Percentiles rank a stretch among this genome's conserved stretches.
These are phyloP conservation scores for Macrophya annulata DNA, from an alignment of 2,888 invertebrate genomes.

Conservation along the genomic window DNA sequence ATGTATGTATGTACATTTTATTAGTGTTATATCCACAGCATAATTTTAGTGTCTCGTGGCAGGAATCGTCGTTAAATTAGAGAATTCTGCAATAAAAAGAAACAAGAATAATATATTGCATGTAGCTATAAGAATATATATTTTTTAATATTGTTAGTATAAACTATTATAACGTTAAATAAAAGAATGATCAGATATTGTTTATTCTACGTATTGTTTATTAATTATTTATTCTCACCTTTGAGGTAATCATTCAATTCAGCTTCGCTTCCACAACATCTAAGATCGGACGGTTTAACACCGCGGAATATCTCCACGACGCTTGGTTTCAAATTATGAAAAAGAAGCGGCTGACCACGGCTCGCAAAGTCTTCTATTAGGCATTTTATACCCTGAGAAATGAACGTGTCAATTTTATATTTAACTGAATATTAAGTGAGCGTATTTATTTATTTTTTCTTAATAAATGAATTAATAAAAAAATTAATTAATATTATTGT, in stretches of 20 bases:
- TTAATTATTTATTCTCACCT: constrained; percentile 73
- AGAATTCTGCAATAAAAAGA: constrained; percentile 65
- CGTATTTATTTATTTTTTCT: not conserved
- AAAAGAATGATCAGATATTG: constrained; percentile 16
- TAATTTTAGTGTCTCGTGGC: constrained; percentile 64
- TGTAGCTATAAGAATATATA: constrained; percentile 52
- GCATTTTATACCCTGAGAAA: constrained; percentile 83
- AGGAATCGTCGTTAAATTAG: constrained; percentile 63
- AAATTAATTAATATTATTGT: not conserved
- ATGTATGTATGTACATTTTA: not conserved
- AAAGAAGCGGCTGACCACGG: constrained; percentile 82
- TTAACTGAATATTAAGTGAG: no score
- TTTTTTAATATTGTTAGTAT: constrained; percentile 50
- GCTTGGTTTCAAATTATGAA: constrained; percentile 83
- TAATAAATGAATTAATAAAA: constrained; percentile 1
- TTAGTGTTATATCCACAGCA: not conserved
- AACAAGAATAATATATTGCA: not conserved
- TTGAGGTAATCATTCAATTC: constrained; percentile 82
- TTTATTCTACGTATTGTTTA: not conserved
- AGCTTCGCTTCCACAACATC: constrained; percentile 81
- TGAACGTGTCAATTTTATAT: not conserved
- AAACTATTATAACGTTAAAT: constrained; percentile 58
- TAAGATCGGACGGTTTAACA: constrained; percentile 82
- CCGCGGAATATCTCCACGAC: constrained; percentile 83
- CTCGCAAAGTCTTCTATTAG: constrained; percentile 83